Conservation (phyloP, 2,797 vertebrate species). For the Oreortyx pictus region DNA sequence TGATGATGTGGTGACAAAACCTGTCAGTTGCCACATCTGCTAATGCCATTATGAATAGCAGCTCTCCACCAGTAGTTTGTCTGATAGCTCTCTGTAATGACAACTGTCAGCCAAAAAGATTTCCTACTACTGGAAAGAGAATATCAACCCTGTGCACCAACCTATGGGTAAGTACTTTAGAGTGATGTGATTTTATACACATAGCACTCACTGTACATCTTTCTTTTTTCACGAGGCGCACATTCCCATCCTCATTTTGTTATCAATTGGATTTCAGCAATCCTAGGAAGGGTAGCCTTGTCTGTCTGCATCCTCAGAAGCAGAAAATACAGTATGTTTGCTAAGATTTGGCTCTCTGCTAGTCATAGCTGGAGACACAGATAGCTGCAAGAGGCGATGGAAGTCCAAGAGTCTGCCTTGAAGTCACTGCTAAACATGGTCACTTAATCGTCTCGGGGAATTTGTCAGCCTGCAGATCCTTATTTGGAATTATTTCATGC, state of each 20-base stretch:
- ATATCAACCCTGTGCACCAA: background rate
- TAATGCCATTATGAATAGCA: constrained; percentile 9
- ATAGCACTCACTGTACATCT: background rate
- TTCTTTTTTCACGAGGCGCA: background rate
- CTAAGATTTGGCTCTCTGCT: background rate
- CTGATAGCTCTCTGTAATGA: background rate
- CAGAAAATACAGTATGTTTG: background rate
- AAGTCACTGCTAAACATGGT: constrained; percentile 10
- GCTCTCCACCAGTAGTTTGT: background rate
- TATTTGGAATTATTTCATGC: constrained; percentile 60
- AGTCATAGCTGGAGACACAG: background rate
- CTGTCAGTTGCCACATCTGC: constrained; percentile 7
- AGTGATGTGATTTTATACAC: background rate
- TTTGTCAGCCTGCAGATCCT: constrained; percentile 22
- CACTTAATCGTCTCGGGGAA: background rate
- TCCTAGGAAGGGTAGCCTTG: background rate
- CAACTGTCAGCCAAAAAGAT: background rate
- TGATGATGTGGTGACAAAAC: constrained; percentile 15
- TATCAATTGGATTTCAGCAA: background rate
- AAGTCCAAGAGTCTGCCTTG: background rate
- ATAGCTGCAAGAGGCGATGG: background rate
- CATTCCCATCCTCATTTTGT: background rate
- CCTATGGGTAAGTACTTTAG: background rate
- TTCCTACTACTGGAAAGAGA: background rate
- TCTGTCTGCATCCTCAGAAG: background rate